Percentiles rank a stretch among this genome's conserved stretches.
These are phyloP conservation scores for Chymomyza costata DNA, from an alignment of 1,140 invertebrate species.

Conservation along the genomic window DNA sequence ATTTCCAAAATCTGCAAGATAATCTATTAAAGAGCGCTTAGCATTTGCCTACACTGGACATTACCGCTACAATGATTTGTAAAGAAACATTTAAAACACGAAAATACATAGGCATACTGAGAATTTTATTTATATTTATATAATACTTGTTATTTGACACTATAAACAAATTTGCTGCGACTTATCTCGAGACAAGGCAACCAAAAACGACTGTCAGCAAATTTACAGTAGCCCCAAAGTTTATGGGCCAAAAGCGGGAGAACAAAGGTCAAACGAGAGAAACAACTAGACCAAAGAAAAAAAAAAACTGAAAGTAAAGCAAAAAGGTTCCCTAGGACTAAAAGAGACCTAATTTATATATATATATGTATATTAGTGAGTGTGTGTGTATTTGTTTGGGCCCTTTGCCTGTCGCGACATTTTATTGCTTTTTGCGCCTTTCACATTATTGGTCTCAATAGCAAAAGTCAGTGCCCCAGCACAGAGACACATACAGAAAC, in stretches of 20 bases:
- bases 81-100: conserved; percentile 27
- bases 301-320: neutral
- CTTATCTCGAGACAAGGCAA: conserved; percentile 1
- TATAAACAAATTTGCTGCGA: conserved; percentile 34
- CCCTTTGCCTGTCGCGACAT: conserved; percentile 12
- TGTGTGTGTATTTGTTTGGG: too few species aligned
- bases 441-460: conserved; percentile 23
- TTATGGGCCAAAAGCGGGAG: too few species aligned
- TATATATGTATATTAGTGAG: too few species aligned
- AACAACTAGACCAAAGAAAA: neutral
- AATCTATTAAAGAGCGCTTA: conserved; percentile 3
- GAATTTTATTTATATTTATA: conserved; percentile 21
- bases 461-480: too few species aligned
- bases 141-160: conserved; percentile 39
- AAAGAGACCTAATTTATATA: too few species aligned
- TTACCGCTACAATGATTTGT: conserved; percentile 27
- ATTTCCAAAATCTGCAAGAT: conserved; percentile 29
- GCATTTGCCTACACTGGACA: conserved; percentile 37
- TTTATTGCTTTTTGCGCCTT: conserved; percentile 31
- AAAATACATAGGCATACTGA: conserved; percentile 33
- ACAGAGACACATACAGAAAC: too few species aligned
- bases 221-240: too few species aligned
- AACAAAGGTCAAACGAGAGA: too few species aligned
- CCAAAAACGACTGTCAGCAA: too few species aligned
- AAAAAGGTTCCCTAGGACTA: conserved; percentile 19